Evolutionary conservation across 2,797 vertebrate genomes (phyloP).

Genomic region (Gymnoscopelus microlampas): DNA sequence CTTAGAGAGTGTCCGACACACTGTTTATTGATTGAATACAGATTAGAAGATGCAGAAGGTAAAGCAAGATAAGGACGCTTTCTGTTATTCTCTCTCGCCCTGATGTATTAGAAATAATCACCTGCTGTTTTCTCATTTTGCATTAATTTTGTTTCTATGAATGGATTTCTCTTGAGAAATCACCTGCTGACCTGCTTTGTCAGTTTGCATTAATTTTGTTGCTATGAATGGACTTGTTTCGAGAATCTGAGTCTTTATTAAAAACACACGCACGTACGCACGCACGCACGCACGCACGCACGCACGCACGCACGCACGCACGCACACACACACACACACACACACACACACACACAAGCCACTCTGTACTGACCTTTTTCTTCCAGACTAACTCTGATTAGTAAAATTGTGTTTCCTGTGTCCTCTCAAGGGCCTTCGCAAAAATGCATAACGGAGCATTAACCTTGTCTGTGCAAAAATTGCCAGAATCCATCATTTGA

Average conservation of each 20-base stretch:
- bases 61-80: too few species aligned
- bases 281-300: too few species aligned
- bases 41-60: too few species aligned
- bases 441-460: constrained; percentile 33
- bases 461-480: constrained; percentile 21
- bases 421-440: constrained; percentile 32
- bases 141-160: background rate
- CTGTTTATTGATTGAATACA: background rate
- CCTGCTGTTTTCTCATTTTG: too few species aligned
- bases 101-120: too few species aligned
- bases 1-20: background rate
- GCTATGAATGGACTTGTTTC: constrained; percentile 23
- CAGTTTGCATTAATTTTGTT: constrained; percentile 25
- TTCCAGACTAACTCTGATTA: constrained; percentile 52
- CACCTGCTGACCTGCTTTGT: constrained; percentile 9
- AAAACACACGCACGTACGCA: background rate
- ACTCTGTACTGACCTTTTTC: constrained; percentile 52
- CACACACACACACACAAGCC: constrained; percentile 12
- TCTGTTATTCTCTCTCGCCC: too few species aligned
- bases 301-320: too few species aligned
- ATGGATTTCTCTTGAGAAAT: constrained; percentile 21
- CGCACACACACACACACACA: too few species aligned
- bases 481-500: constrained; percentile 39
- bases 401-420: constrained; percentile 47
- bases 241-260: constrained; percentile 24